phyloP scores from a whole-genome alignment of 2,113 vertebrate genomes.

The Odocoileus virginianus region DNA sequence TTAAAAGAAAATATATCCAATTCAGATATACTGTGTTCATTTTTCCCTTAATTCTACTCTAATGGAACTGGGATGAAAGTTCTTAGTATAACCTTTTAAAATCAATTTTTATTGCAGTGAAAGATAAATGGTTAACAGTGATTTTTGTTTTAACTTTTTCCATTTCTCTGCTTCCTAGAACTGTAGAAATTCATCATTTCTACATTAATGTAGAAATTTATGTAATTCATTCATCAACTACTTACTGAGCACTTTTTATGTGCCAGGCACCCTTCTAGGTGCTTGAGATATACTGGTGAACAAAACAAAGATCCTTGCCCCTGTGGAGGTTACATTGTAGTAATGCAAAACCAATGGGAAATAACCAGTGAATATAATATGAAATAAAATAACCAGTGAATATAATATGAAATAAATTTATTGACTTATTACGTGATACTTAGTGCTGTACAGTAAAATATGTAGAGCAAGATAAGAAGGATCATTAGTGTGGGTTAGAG shows the following conservation, averaged over 20 bases:
- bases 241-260: neutral
- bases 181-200: neutral
- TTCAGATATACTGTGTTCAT: neutral
- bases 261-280: neutral
- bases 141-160: constrained; percentile 26
- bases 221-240: neutral
- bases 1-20: neutral
- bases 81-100: constrained; percentile 8
- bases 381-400: neutral
- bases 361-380: neutral
- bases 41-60: constrained; percentile 6
- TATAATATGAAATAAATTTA: neutral
- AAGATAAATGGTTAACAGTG: constrained; percentile 2
- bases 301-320: neutral
- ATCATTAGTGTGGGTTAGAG: neutral
- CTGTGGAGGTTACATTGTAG: neutral
- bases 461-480: neutral
- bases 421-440: neutral
- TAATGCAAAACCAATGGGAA: neutral
- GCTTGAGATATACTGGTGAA: neutral
- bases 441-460: neutral
- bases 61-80: neutral
- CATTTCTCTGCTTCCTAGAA: neutral
- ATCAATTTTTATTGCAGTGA: constrained; percentile 20
- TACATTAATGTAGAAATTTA: neutral